Evolutionary conservation across 92 coral and sea anemone species (phyloP), one percentile per base, ranked within the genome.

Genomic region (Porites evermanni): DNA sequence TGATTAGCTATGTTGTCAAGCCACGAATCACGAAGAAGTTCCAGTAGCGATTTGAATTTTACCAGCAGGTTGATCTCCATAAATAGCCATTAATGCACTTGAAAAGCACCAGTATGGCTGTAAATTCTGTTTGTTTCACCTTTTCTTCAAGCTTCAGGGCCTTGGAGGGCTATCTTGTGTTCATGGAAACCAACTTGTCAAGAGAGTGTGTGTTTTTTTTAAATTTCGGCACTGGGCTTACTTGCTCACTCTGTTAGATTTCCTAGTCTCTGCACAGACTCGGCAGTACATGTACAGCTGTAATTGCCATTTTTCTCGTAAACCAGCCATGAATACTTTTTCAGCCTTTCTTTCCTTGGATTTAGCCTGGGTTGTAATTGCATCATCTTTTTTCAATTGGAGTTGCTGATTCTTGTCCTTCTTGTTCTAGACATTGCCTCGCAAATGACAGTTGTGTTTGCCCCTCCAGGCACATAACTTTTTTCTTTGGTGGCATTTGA

Each of bases 1-100:
- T 32, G 38, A 2, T 32, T 32, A 32, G 68, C 87, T 54, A 58
- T 60, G 78, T 74, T 64, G 47, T 83, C 80, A 26, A 74, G 80
- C 38, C 87, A 53, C 71, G 73, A 73, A 59, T 83, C 72, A 44
- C 72, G 73, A n/a, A 73, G 80, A 63, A 72, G 80, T 21, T 83
- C 80, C 13, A 83, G 67, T 29, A 72, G 72, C 38, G 38, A 38
- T 38, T 38, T 38, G 47, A 38, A 38, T 38, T 38, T 38, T 38
- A 38, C 47, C 0, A 38, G 6, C 7, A 4, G 47, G 47, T 3
- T 38, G 47, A 3, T 38, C 47, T 38, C 47, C 47, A 38, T 38
- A 76, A 70, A 85, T 26, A 85, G 77, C 89, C 83, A 85, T 52
- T 85, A 68, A 76, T 60, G 38, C 77, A 67, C 67, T 85, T 75